Base-by-base conservation (phyloP, 2,797 vertebrate genomes). In the Acanthurus tractus region DNA sequence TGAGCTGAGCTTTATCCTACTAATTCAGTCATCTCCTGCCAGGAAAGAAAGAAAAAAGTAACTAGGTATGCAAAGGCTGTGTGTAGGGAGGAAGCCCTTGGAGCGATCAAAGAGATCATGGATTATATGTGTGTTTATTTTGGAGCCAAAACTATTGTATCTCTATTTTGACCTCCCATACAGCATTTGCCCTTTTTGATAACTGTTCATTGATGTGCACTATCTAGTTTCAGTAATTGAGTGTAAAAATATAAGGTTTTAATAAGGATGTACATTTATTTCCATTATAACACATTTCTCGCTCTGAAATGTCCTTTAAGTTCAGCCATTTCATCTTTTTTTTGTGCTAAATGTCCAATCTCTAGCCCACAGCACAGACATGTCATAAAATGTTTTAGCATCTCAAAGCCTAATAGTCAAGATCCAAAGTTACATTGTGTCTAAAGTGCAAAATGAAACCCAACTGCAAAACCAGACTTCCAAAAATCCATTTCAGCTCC, bases 361-460 rank as follows among this genome's bases (percentile, higher is more conserved):
- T 73, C 46, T 42, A 38, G 34, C 22, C 38, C 78, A 63, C 44
- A 61, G 45, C 45, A 52, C 38, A 20, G 44, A 66, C 65, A 69
- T 84, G 66, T 74, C 44, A 52, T 79, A 71, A 73, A 48, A 59
- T 82, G 84, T 79, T 59, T 70, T 69, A 22, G 25, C 52, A 67
- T 62, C 65, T 85, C 42, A 79, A 85, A 76, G 68, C 23, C 53
- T 20, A 15, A n/a, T 52, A n/a, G 63, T 76, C 29, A 34, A 53
- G 71, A 68, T 67, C 61, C 46, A 65, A 59, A 44, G 34, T 85
- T 84, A 49, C 73, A 49, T 74, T 86, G 70, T 74, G 22, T 55
- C 59, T 61, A 72, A 79, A 74, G 50, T 58, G 36, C 52, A 52
- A 71, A 75, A 71, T 82, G 73, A 87, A 75, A 85, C 58, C 38